Conservation (phyloP, 2,888 invertebrate genomes). For the Malacosoma neustria region DNA sequence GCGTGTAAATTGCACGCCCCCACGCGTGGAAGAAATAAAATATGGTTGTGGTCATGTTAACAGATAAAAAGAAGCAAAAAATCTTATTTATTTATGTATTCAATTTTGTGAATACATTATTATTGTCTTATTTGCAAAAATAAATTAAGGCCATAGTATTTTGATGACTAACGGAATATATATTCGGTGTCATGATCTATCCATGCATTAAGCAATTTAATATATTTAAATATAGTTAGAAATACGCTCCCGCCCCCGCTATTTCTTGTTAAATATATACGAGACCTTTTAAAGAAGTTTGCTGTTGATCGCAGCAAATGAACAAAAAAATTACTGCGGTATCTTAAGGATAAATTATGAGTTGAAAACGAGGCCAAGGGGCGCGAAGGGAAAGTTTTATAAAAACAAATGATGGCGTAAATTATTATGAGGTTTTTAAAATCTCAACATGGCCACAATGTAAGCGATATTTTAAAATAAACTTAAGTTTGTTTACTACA, state of each 20-base stretch:
- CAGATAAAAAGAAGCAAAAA: not conserved
- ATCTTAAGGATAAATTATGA: not conserved
- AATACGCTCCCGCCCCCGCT: not conserved
- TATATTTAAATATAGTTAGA: no score
- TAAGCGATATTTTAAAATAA: not conserved
- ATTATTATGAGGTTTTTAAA: not conserved
- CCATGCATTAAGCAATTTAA: no score
- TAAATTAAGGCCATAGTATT: no score
- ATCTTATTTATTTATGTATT: no score
- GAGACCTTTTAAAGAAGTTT: not conserved
- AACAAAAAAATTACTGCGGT: not conserved
- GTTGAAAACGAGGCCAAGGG: not conserved
- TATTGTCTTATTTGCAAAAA: no score
- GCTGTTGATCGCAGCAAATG: not conserved
- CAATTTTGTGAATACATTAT: no score
- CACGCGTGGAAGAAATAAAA: not conserved
- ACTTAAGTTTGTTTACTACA: not conserved
- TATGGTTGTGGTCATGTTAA: not conserved
- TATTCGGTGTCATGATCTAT: no score
- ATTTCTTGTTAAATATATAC: not conserved
- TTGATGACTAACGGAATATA: no score
- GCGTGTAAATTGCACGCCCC: slow-evolving; percentile 4
- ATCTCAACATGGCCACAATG: not conserved
- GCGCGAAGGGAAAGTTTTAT: not conserved
- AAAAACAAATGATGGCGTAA: not conserved